phyloP scores from a whole-genome alignment of 2,888 invertebrate genomes.

The Ennomos fuscantarius region DNA sequence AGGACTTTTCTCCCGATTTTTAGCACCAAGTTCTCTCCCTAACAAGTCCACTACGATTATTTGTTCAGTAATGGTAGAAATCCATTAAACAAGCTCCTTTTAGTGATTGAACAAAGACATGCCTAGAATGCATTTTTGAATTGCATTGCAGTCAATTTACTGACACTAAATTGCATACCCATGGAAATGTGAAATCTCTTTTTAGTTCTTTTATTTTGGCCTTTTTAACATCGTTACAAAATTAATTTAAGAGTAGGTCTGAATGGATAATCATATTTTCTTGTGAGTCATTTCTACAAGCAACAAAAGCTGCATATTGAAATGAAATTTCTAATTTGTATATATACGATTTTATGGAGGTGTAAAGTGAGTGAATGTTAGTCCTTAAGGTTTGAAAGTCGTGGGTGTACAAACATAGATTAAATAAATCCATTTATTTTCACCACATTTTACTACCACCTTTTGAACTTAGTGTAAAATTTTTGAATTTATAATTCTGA shows the following conservation, averaged over 20 bases:
- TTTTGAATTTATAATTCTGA: no score
- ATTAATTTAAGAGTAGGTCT: conserved; percentile 42
- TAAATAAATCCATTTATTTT: no score
- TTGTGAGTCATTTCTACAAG: background rate
- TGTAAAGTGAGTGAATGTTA: no score
- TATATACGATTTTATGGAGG: no score
- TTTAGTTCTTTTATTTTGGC: conserved; percentile 30
- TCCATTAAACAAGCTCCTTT: conserved; percentile 84
- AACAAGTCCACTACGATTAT: conserved; percentile 79
- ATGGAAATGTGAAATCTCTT: conserved; percentile 44
- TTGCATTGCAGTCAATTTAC: conserved; percentile 75
- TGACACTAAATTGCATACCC: conserved; percentile 67
- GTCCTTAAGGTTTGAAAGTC: no score
- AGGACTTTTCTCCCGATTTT: conserved; percentile 26
- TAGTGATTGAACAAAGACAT: conserved; percentile 81
- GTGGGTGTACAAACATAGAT: no score
- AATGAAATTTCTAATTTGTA: conserved; percentile 5
- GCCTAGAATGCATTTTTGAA: conserved; percentile 76
- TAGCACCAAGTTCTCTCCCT: conserved; percentile 57
- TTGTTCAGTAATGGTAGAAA: conserved; percentile 84
- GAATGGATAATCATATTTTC: conserved; percentile 8
- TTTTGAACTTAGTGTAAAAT: no score
- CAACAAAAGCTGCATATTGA: background rate
- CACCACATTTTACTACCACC: no score
- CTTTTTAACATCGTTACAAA: conserved; percentile 40